phyloP scores from a whole-genome alignment of 2,113 vertebrate genomes.

The Xiphophorus hellerii region DNA sequence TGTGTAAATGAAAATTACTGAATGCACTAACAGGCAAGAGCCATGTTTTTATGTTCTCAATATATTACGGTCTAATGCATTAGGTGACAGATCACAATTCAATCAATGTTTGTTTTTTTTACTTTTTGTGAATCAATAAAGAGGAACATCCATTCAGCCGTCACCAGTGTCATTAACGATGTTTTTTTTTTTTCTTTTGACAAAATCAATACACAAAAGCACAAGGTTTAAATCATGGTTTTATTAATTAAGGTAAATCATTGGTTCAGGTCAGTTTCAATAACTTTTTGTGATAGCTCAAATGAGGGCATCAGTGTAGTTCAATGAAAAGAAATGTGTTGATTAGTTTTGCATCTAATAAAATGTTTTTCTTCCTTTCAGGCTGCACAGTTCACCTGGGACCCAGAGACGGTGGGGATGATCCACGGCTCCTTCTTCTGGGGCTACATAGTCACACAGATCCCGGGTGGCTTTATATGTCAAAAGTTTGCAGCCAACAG shows the following conservation, averaged over 20 bases:
- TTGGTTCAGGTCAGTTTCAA: too few relatives aligned
- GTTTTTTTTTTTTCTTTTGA: background rate
- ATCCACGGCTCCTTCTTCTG: constrained; percentile 96
- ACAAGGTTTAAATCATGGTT: background rate
- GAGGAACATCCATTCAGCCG: background rate
- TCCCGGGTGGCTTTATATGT: constrained; percentile 93
- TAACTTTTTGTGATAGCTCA: too few relatives aligned
- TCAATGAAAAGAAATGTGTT: background rate
- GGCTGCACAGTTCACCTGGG: constrained; percentile 93
- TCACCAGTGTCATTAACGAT: too few relatives aligned
- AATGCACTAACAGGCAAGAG: too few relatives aligned
- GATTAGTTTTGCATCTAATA: background rate
- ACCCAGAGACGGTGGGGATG: constrained; percentile 93
- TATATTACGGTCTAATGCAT: too few relatives aligned
- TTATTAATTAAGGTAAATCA: background rate
- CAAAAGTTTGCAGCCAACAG: constrained; percentile 94
- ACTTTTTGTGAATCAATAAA: background rate
- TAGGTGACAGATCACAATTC: background rate
- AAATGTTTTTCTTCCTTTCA: constrained; percentile 49
- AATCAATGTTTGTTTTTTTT: background rate
- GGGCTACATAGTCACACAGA: constrained; percentile 95
- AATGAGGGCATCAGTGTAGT: background rate
- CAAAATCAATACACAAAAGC: too few relatives aligned
- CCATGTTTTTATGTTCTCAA: too few relatives aligned
- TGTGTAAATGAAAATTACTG: background rate